Base-by-base conservation (phyloP, 2,113 vertebrate genomes). In the Saiga tatarica region DNA sequence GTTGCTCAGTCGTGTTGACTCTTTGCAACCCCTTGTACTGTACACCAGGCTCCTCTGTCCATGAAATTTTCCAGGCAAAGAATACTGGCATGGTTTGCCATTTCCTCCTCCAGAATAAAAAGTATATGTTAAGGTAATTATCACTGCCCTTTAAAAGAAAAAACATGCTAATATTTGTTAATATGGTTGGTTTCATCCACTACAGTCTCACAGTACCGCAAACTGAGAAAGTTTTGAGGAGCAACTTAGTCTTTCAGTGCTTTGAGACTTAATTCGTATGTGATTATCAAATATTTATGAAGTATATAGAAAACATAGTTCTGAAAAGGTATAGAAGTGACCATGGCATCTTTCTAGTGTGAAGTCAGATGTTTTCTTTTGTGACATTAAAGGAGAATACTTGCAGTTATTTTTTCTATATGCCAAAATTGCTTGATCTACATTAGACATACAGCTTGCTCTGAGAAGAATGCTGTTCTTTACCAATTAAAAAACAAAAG, bases 221-320 rank as follows among this genome's bases (percentile, higher is more conserved):
- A 90, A 89, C 30, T 92, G 59, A 71, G 91, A 30, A 76, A 36
- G 36, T 88, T 19, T 19, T 74, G 26, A 89, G 89, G 79, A 50
- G 17, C 42, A 94, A 10, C 23, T 23, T 57, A 50, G 21, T 96
- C 28, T 90, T 87, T 36, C 0, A 8, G 59, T 92, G 60, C 62
- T 78, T 86, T 92, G 60, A 78, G 60, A 89, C 30, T 83, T 94
- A 53, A 76, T 12, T 30, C 6, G 2, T 28, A 33, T 25, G 13
- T 89, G 79, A 81, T 50, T 94, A 93, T 83, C 83, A 94, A 95
- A 84, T 94, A 39, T 89, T 94, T 78, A 9, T 94, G 25, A 59
- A 39, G 39, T n/a, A 42, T 83, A 50, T 83, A 89, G 84, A 50
- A 91, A 93, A 74, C 52, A 57, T 62, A 88, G 26, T 84, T 28